A percentile compares a stretch with the other conserved stretches of the same genome.
Conservation (phyloP, 30 jellyfish, hydroid and myxozoan species). For the Chironex yamaguchii region DNA sequence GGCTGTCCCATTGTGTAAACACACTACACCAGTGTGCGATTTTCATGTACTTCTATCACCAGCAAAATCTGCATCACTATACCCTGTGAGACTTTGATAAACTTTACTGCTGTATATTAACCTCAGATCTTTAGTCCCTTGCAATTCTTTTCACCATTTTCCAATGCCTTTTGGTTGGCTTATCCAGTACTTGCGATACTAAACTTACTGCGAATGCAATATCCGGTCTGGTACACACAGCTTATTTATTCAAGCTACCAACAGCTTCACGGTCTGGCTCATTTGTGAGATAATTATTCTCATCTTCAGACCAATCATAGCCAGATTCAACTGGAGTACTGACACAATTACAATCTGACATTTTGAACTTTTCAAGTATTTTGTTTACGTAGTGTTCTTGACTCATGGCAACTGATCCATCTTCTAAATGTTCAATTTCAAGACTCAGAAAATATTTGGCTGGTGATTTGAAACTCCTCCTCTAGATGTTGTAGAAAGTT, state of each 20-base stretch:
- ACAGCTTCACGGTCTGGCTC: conserved; percentile 15
- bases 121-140: conserved; percentile 52
- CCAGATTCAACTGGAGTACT: conserved; percentile 63
- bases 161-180: conserved; percentile 64
- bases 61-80: conserved; percentile 63
- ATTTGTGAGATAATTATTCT: conserved; percentile 30
- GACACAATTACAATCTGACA: conserved; percentile 43
- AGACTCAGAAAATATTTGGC: conserved; percentile 61
- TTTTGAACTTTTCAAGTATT: conserved; percentile 41
- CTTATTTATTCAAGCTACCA: conserved; percentile 24
- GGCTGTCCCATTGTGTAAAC: conserved; percentile 60
- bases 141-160: conserved; percentile 35
- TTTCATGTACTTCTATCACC: conserved; percentile 52
- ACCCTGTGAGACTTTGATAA: conserved; percentile 38
- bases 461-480: conserved; percentile 64
- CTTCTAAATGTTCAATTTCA: conserved; percentile 54
- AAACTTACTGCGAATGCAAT: conserved; percentile 56
- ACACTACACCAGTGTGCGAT: conserved; percentile 61
- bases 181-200: conserved; percentile 37
- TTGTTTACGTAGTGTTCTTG: conserved; percentile 53
- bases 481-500: conserved; percentile 48
- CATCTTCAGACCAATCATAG: conserved; percentile 33
- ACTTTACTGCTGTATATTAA: conserved; percentile 38
- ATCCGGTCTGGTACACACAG: conserved; percentile 58
- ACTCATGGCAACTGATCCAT: conserved; percentile 48